A percentile compares a stretch with the other conserved stretches of the same genome.
Evolutionary conservation across 2,797 vertebrate genomes (phyloP).

Genomic region (Emys orbicularis): DNA sequence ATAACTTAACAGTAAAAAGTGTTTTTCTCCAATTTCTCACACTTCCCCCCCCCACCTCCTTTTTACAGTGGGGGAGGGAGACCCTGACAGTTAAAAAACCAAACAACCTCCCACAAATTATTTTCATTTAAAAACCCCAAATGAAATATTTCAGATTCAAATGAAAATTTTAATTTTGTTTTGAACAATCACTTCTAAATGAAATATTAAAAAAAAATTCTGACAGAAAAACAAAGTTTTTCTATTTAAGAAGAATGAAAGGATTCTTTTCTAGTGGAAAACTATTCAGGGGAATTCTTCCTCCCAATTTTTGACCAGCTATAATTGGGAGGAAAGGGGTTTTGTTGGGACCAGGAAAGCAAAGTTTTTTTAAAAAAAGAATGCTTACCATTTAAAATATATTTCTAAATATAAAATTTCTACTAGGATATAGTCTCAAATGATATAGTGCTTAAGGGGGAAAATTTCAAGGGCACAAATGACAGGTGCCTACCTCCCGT

Average conservation of each 20-base stretch:
- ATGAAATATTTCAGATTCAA: too few species aligned
- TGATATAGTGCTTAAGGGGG: neutral
- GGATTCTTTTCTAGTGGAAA: neutral
- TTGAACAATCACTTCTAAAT: too few species aligned
- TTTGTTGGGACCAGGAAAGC: neutral
- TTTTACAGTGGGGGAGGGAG: neutral
- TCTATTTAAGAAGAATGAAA: neutral
- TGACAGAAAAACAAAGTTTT: neutral
- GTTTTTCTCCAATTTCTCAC: neutral
- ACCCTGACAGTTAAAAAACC: neutral
- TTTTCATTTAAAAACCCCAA: neutral
- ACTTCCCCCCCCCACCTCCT: neutral
- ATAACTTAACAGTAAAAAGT: neutral
- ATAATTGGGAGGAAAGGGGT: neutral
- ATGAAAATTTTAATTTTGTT: too few species aligned
- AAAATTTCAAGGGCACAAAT: too few species aligned
- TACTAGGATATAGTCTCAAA: neutral
- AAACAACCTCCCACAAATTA: neutral
- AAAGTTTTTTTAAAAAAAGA: neutral
- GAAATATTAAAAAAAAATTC: too few species aligned
- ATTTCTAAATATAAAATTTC: neutral
- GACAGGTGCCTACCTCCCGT: too few species aligned
- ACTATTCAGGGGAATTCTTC: too few species aligned
- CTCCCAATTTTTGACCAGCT: neutral
- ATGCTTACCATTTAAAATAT: rapidly evolving